These are phyloP conservation scores for Onychomys arenicola DNA, from an alignment of 2,797 vertebrate species.

Conservation along the genomic window DNA sequence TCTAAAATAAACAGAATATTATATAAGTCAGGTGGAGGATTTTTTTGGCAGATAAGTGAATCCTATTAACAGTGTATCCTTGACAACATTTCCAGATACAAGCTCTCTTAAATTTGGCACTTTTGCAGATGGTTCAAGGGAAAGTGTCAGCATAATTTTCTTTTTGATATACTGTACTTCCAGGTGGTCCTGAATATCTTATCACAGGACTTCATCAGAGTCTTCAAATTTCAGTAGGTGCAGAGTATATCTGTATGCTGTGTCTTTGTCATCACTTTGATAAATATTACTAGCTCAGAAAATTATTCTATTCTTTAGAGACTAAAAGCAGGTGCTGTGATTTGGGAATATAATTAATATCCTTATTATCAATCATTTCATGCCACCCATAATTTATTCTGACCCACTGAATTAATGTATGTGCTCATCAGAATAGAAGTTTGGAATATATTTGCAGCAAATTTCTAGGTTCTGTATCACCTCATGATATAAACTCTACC, in stretches of 20 bases:
- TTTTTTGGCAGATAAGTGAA: conserved; percentile 55
- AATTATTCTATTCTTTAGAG: conserved; percentile 49
- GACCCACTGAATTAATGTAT: conserved; percentile 59
- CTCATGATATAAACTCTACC: conserved; percentile 23
- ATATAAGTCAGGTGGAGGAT: not conserved
- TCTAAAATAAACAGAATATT: conserved; percentile 52
- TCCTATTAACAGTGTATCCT: conserved; percentile 53
- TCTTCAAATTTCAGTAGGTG: conserved; percentile 59
- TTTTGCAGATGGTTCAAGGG: conserved; percentile 64
- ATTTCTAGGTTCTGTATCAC: conserved; percentile 1
- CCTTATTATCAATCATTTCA: conserved; percentile 62
- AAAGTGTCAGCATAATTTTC: conserved; percentile 54
- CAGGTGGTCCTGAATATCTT: conserved; percentile 40
- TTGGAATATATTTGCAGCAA: conserved; percentile 38
- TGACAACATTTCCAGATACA: conserved; percentile 60
- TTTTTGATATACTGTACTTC: conserved; percentile 49
- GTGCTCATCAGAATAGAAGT: not conserved
- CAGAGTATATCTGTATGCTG: conserved; percentile 62
- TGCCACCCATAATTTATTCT: conserved; percentile 64
- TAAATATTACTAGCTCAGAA: conserved; percentile 56
- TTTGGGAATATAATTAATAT: conserved; percentile 70
- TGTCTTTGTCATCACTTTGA: conserved; percentile 66
- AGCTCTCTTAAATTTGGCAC: conserved; percentile 41
- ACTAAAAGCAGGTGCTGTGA: conserved; percentile 40
- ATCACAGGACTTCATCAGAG: conserved; percentile 67